These are phyloP conservation scores for Quadroppia sp. DNA, from an alignment of 2,888 invertebrate species.

Conservation along the genomic window DNA sequence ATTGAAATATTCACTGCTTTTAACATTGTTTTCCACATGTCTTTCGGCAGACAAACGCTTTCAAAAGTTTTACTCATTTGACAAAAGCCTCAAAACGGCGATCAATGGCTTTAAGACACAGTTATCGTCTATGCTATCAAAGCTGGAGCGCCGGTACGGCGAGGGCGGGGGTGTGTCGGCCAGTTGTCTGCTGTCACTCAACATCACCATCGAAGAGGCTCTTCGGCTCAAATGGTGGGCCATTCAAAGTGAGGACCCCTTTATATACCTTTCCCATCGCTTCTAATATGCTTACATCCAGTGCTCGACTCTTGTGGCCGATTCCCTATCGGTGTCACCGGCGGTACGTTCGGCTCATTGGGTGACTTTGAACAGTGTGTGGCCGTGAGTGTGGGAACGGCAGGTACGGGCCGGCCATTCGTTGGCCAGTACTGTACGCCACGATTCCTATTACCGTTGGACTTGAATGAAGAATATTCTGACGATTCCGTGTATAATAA, in stretches of 20 bases:
- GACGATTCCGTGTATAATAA: neutral
- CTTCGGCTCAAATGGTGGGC: neutral
- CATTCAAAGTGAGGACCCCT: neutral
- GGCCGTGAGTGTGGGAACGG: neutral
- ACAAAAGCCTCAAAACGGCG: too few relatives aligned
- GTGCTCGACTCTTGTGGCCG: neutral
- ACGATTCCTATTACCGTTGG: neutral
- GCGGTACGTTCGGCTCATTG: neutral
- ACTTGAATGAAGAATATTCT: neutral
- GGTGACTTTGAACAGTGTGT: neutral
- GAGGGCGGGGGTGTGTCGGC: too few relatives aligned
- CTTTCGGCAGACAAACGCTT: too few relatives aligned
- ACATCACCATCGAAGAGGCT: neutral
- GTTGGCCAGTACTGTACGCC: conserved; percentile 4
- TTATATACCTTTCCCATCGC: neutral
- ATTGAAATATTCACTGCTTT: too few relatives aligned
- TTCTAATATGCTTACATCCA: neutral
- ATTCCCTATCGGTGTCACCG: neutral
- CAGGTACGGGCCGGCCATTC: neutral
- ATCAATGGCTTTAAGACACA: too few relatives aligned
- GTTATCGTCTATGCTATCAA: too few relatives aligned
- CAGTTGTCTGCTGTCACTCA: neutral
- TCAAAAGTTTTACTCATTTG: too few relatives aligned
- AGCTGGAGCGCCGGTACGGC: too few relatives aligned
- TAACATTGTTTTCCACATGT: too few relatives aligned